Base-by-base conservation (phyloP, 2,113 vertebrate species). In the Rhodinocichla rosea region DNA sequence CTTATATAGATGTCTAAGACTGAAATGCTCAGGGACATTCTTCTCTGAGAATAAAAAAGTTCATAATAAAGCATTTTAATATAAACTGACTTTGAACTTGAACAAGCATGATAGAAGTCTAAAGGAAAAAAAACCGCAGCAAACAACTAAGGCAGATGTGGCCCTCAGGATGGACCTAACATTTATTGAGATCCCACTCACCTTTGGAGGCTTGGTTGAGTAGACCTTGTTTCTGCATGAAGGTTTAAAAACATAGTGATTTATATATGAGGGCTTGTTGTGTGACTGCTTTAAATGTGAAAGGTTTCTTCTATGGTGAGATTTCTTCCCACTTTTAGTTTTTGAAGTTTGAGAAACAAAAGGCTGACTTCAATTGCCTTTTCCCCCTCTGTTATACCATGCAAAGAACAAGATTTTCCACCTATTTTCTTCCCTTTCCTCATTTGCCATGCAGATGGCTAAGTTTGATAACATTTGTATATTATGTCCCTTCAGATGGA, bases 311-410 rank as follows among this genome's bases (percentile, higher is more conserved):
- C 2, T 4, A 11, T 73, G 45, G 8, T 40, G 18, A 10, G 2
- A 35, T 69, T 85, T 80, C 35, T 80, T 83, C 9, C 6, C 26
- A 32, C 3, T 91, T 79, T 33, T 33, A 14, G 11, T 26, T 76
- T 88, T 53, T 75, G 30, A 17, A 50, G 1, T 63, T 9, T 64
- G 24, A 42, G 12, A 85, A 95, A 69, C 9, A 59, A 39, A 57
- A 9, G 4, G 6, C 11, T 87, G 33, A 63, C 18, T 69, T 59
- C 2, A 71, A 1, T 6, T 74, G 17, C 20, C 7, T 17, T 62
- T 53, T 0, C 2, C 1, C 8, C 1, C 8, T 7, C 16, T 13
- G 1, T 57, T 35, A 70, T 3, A 40, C 17, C 30, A 42, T 39
- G 19, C 12, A 56, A 91, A 52, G 11, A 77, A 45, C 20, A 70